A percentile compares a stretch with the other conserved stretches of the same genome.
phyloP scores from a whole-genome alignment of 2,113 vertebrate species.

The Phalacrocorax pelagicus region DNA sequence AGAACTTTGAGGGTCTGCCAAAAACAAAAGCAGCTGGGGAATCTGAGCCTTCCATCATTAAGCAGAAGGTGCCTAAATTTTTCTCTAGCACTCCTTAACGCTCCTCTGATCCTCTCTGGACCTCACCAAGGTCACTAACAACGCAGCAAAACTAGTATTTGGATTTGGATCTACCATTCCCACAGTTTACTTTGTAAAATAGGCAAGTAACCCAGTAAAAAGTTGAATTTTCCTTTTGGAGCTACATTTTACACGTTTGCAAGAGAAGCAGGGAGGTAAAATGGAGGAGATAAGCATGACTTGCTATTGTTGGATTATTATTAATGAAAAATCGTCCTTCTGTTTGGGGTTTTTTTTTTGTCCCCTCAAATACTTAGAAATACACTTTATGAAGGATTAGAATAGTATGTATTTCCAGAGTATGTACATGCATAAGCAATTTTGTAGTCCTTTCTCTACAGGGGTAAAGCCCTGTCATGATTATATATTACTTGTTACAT shows the following conservation, averaged over 20 bases:
- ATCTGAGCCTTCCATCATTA: background rate
- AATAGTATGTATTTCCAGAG: background rate
- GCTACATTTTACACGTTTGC: background rate
- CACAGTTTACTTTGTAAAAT: background rate
- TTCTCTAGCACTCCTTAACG: background rate
- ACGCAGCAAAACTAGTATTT: background rate
- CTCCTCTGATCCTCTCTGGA: background rate
- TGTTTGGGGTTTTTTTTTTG: background rate
- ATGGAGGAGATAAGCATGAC: background rate
- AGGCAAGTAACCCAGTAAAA: background rate
- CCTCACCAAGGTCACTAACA: background rate
- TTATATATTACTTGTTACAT: background rate
- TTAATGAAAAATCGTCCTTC: background rate
- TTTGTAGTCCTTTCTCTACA: background rate
- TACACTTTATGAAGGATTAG: background rate
- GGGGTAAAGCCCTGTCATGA: background rate
- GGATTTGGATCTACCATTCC: background rate
- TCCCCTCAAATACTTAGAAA: background rate
- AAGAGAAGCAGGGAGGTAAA: background rate
- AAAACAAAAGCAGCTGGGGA: background rate
- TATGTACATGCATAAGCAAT: background rate
- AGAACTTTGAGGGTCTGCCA: background rate
- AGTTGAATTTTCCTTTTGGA: background rate
- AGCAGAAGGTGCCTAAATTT: background rate
- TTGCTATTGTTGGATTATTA: background rate